phyloP scores from a whole-genome alignment of 53 echinoderm and acorn worm species.

The Antedon mediterranea region DNA sequence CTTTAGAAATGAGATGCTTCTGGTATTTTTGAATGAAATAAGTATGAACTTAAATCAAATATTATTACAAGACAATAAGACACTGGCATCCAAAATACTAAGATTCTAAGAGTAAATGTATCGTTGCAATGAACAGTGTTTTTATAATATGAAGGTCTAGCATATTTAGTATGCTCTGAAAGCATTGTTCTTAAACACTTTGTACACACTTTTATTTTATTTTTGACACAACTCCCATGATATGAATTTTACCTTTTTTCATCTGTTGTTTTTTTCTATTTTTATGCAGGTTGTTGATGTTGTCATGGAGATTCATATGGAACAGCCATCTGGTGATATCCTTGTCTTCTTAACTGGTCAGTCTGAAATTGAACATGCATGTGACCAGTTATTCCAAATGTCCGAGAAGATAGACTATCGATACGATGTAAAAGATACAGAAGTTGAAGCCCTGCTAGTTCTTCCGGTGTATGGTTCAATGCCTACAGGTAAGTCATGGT shows the following conservation, averaged over 20 bases:
- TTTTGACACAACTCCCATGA: not conserved
- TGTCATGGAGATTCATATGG: slow-evolving; percentile 85
- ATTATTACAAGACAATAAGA: no score
- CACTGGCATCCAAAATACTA: no score
- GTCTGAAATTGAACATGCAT: slow-evolving; percentile 77
- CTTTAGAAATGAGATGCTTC: no score
- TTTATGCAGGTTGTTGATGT: slow-evolving; percentile 56
- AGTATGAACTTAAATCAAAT: no score
- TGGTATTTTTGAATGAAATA: no score
- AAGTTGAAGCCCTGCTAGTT: slow-evolving; percentile 64
- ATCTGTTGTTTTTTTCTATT: not conserved
- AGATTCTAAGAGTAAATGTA: no score
- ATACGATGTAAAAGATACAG: slow-evolving; percentile 52
- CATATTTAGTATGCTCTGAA: no score
- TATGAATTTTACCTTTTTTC: no score
- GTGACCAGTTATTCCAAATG: slow-evolving; percentile 51
- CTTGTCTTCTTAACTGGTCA: slow-evolving; percentile 89
- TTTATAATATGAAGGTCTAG: no score
- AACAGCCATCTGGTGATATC: slow-evolving; percentile 79
- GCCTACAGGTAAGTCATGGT: slow-evolving; percentile 54
- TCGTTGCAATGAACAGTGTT: no score
- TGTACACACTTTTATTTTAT: not conserved
- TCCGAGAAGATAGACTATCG: slow-evolving; percentile 70
- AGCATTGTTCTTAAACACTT: no score
- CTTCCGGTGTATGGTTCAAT: slow-evolving; percentile 92